Evolutionary conservation across 2,797 vertebrate genomes (phyloP).

Genomic region (Cercopithecus hamlyni): DNA sequence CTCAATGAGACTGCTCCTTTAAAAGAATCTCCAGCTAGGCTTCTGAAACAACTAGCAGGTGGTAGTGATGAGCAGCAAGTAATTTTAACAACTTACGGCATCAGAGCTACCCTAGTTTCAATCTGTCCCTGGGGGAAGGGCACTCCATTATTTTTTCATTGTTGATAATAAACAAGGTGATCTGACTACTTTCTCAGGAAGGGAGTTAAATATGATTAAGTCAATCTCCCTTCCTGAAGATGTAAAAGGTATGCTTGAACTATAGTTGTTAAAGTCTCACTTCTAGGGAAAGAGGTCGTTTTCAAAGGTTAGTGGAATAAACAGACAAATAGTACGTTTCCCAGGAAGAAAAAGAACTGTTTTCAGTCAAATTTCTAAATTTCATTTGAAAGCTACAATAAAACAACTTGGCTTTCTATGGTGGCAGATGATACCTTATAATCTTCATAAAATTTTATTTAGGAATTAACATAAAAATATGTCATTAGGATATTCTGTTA

Average conservation of each 20-base stretch:
- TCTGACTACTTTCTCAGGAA: background rate
- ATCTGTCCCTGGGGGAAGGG: background rate
- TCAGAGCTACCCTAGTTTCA: background rate
- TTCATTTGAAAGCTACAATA: conserved; percentile 21
- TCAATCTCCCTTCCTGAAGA: background rate
- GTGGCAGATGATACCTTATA: background rate
- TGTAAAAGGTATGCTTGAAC: background rate
- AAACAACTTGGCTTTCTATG: conserved; percentile 5
- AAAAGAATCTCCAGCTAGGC: background rate
- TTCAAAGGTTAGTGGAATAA: background rate
- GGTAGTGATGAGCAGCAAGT: background rate
- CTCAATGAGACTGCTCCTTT: background rate
- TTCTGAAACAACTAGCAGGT: background rate
- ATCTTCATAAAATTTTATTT: conserved; percentile 33
- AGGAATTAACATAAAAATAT: conserved; percentile 28
- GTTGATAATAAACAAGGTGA: background rate
- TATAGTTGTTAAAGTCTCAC: background rate
- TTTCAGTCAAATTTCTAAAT: conserved; percentile 40
- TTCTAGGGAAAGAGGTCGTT: background rate
- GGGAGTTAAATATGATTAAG: background rate
- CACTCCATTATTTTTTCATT: background rate
- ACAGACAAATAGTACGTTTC: background rate
- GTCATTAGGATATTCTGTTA: background rate
- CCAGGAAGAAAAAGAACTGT: background rate
- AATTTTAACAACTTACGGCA: background rate